Evolutionary conservation across 1,140 invertebrate genomes (phyloP).

Genomic region (Cardiocondyla obscurior): DNA sequence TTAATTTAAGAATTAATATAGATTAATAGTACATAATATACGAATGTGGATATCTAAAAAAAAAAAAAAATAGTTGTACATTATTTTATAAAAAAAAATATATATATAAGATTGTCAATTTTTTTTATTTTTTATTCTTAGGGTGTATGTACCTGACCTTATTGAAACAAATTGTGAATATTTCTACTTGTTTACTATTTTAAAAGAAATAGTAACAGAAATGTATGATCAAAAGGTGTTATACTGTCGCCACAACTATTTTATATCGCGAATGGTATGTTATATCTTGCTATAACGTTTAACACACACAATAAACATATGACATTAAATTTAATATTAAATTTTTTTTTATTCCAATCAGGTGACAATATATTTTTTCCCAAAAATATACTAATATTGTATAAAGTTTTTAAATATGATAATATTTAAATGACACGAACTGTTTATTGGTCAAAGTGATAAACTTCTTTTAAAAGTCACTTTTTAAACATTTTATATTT

Average conservation of each 20-base stretch:
- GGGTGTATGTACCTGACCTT: slow-evolving; percentile 29
- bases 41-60: slow-evolving; percentile 76
- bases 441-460: too few species aligned
- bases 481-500: too few species aligned
- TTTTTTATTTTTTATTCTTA: slow-evolving; percentile 58
- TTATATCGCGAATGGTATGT: background rate
- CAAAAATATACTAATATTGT: slow-evolving; percentile 57
- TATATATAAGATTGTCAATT: slow-evolving; percentile 75
- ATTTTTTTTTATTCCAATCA: slow-evolving; percentile 8
- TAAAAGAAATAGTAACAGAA: background rate
- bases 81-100: slow-evolving; percentile 82
- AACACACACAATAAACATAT: background rate
- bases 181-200: background rate
- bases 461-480: too few species aligned
- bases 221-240: background rate
- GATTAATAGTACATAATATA: slow-evolving; percentile 74
- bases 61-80: slow-evolving; percentile 80
- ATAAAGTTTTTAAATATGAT: slow-evolving; percentile 13
- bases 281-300: slow-evolving; percentile 29
- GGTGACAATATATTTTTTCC: background rate
- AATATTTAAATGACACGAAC: slow-evolving; percentile 18
- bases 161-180: background rate
- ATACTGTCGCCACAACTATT: background rate
- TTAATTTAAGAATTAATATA: slow-evolving; percentile 77
- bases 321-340: background rate